These are phyloP conservation scores for Biston stratarius DNA, from an alignment of 2,888 invertebrate genomes.

Conservation along the genomic window DNA sequence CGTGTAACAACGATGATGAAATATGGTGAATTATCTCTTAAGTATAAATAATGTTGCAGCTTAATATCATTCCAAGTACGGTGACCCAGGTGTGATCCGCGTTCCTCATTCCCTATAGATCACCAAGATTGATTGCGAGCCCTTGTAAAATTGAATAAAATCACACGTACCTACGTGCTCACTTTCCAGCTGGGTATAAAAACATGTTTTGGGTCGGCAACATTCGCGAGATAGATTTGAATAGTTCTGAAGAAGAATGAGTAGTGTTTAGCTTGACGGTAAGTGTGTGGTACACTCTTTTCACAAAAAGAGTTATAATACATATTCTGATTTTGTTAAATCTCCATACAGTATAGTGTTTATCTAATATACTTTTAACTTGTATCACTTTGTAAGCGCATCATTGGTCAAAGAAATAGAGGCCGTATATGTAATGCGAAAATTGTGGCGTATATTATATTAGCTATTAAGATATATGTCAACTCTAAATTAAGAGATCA, in stretches of 20 bases:
- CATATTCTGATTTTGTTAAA: too few relatives aligned
- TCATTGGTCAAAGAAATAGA: too few relatives aligned
- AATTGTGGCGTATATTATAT: too few relatives aligned
- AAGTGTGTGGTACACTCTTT: too few relatives aligned
- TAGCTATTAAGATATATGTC: too few relatives aligned
- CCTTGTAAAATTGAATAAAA: slow-evolving; percentile 39
- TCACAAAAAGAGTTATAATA: too few relatives aligned
- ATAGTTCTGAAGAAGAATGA: background rate
- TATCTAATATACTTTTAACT: too few relatives aligned
- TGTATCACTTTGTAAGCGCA: too few relatives aligned
- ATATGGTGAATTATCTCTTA: slow-evolving; percentile 27
- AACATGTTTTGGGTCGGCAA: slow-evolving; percentile 10
- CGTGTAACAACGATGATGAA: slow-evolving; percentile 18
- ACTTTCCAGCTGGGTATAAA: slow-evolving; percentile 18
- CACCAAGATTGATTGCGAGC: slow-evolving; percentile 44
- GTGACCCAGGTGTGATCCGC: slow-evolving; percentile 42
- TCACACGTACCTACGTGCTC: slow-evolving; percentile 15
- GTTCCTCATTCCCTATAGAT: slow-evolving; percentile 41
- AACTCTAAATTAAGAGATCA: too few relatives aligned
- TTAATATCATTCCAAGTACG: slow-evolving; percentile 36
- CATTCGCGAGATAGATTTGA: background rate
- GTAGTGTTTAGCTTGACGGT: background rate
- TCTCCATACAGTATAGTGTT: too few relatives aligned
- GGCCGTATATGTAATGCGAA: too few relatives aligned
- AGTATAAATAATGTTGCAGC: slow-evolving; percentile 37